Conservation (phyloP, 1,140 invertebrate species). For the Cotesia vestalis region DNA sequence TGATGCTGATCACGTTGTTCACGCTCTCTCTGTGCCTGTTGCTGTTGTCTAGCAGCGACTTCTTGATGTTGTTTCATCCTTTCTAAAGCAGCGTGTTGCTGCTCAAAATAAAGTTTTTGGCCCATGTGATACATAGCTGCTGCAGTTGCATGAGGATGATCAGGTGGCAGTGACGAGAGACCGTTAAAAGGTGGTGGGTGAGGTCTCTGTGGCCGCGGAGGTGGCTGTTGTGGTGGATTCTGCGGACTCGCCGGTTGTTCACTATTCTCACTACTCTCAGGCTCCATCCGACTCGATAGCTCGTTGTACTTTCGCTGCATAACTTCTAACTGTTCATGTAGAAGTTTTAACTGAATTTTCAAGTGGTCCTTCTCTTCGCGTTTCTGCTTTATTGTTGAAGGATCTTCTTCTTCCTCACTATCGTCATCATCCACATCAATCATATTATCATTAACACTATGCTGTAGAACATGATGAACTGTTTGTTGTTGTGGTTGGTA, state of each 20-base stretch:
- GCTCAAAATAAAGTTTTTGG: slow-evolving; percentile 63
- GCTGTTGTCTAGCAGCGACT: slow-evolving; percentile 58
- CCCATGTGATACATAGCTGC: slow-evolving; percentile 65
- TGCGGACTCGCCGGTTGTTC: slow-evolving; percentile 70
- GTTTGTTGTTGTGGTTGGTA: slow-evolving; percentile 93
- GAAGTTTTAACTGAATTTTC: slow-evolving; percentile 83
- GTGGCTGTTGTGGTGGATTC: slow-evolving; percentile 63
- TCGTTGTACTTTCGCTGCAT: slow-evolving; percentile 93
- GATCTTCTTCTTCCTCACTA: slow-evolving; percentile 79
- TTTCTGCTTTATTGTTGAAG: slow-evolving; percentile 79
- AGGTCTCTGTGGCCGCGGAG: slow-evolving; percentile 69
- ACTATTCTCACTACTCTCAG: slow-evolving; percentile 74
- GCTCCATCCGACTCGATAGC: slow-evolving; percentile 84
- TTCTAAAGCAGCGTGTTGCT: slow-evolving; percentile 67
- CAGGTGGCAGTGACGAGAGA: slow-evolving; percentile 68
- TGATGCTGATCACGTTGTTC: slow-evolving; percentile 60
- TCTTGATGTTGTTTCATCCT: slow-evolving; percentile 69
- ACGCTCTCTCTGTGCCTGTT: slow-evolving; percentile 65
- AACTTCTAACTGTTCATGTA: slow-evolving; percentile 88
- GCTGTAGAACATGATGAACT: slow-evolving; percentile 60
- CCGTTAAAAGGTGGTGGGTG: slow-evolving; percentile 65
- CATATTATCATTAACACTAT: slow-evolving; percentile 74
- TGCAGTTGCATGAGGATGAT: slow-evolving; percentile 63
- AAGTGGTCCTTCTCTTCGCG: slow-evolving; percentile 84
- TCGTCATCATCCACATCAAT: slow-evolving; percentile 79